Percentiles rank a stretch among this genome's conserved stretches.
Conservation (phyloP, 2,113 vertebrate genomes). For the Dolichallabes microphthalmus region DNA sequence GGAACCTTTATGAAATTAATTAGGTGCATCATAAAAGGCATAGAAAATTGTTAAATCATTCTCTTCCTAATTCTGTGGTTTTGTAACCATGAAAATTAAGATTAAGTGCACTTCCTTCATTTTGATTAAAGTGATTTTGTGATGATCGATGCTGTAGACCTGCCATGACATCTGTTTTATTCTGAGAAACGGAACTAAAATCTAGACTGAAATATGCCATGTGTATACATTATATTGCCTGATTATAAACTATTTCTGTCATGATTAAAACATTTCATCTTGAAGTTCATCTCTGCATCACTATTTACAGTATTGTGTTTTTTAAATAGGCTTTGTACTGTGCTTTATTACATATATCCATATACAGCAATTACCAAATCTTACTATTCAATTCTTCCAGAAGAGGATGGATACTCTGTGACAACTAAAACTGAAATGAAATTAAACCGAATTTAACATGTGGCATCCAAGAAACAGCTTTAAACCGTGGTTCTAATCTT, state of each 20-base stretch:
- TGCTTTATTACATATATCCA: neutral
- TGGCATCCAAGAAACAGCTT: neutral
- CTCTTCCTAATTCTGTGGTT: conserved; percentile 39
- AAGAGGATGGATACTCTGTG: neutral
- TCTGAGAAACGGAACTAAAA: conserved; percentile 1
- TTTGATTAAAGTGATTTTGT: conserved; percentile 33
- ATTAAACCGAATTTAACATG: neutral
- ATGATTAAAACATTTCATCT: neutral
- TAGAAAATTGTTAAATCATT: conserved; percentile 48
- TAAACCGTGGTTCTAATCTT: neutral
- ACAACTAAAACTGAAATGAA: neutral
- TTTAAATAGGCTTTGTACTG: neutral
- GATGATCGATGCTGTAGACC: conserved; percentile 10
- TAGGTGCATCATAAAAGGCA: conserved; percentile 47
- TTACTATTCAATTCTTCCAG: neutral
- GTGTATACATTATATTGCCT: conserved; percentile 6
- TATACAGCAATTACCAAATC: neutral
- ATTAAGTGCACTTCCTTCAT: conserved; percentile 27
- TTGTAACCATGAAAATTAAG: conserved; percentile 44
- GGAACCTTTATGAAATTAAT: conserved; percentile 54
- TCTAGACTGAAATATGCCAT: conserved; percentile 4
- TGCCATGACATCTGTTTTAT: conserved; percentile 5
- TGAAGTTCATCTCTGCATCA: neutral
- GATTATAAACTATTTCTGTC: neutral
- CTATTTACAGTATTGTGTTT: neutral